These are phyloP conservation scores for Lepidocyrtoides sp. DNA, from an alignment of 2,888 invertebrate genomes.

Conservation along the genomic window DNA sequence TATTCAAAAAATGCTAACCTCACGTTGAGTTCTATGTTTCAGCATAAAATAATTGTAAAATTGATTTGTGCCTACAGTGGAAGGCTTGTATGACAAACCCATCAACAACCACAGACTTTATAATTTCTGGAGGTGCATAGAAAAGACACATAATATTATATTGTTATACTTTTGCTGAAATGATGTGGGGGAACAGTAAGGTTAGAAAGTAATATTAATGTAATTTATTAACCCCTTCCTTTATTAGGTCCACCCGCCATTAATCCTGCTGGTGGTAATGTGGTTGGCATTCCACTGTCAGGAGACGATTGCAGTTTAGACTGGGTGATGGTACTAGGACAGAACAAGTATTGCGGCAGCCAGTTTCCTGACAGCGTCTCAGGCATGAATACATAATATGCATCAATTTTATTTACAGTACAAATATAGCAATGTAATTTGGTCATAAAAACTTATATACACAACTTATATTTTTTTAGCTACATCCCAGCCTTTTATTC, in stretches of 20 bases:
- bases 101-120: constrained; percentile 66
- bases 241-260: constrained; percentile 64
- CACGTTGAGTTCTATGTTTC: not conserved
- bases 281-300: constrained; percentile 17
- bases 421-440: not conserved
- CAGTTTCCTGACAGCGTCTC: constrained; percentile 73
- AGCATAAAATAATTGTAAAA: not conserved
- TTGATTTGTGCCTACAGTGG: constrained; percentile 70
- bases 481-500: constrained; percentile 80
- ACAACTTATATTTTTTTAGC: constrained; percentile 62
- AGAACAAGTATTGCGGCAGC: constrained; percentile 83
- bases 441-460: not conserved
- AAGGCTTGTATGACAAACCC: constrained; percentile 71
- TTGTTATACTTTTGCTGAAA: no score
- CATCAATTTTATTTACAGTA: not conserved
- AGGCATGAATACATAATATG: constrained; percentile 59
- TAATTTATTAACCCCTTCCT: no score
- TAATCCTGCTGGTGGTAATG: constrained; percentile 53
- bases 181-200: no score
- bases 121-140: constrained; percentile 67
- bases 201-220: no score
- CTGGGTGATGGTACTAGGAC: constrained; percentile 82
- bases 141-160: no score
- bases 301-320: constrained; percentile 76
- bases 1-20: no score